Evolutionary conservation across 2,113 vertebrate genomes (phyloP).

Genomic region (Corvus hawaiiensis): DNA sequence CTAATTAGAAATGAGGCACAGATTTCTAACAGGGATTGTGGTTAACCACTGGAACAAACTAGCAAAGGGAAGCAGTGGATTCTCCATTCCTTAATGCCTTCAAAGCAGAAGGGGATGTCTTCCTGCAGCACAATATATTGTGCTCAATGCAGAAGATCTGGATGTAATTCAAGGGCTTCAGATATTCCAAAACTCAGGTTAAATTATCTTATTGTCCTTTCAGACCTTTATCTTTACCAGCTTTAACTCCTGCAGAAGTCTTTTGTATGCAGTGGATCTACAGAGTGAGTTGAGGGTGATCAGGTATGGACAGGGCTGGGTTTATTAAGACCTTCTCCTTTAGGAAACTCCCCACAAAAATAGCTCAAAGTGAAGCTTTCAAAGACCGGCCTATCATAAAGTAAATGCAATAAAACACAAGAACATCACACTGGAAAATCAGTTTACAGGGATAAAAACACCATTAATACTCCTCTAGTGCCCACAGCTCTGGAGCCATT

Average conservation of each 20-base stretch:
- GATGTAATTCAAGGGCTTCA: not conserved
- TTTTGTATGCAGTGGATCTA: not conserved
- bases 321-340: not conserved
- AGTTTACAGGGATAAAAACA: not conserved
- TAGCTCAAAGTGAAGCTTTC: not conserved
- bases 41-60: slow-evolving; percentile 2
- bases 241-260: not conserved
- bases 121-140: not conserved
- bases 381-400: not conserved
- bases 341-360: not conserved
- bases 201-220: not conserved
- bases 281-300: not conserved
- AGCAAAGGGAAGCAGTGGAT: not conserved
- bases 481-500: not conserved
- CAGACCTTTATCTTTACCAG: not conserved
- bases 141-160: not conserved
- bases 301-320: not conserved
- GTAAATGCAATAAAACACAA: not conserved
- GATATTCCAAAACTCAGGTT: not conserved
- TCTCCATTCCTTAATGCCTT: not conserved
- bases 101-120: not conserved
- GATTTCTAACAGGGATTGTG: slow-evolving; percentile 8
- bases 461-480: not conserved
- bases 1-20: not conserved
- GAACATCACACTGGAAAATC: not conserved